Percentiles rank a stretch among this genome's conserved stretches.
phyloP scores from a whole-genome alignment of 2,888 invertebrate genomes.

The Noctua comes region DNA sequence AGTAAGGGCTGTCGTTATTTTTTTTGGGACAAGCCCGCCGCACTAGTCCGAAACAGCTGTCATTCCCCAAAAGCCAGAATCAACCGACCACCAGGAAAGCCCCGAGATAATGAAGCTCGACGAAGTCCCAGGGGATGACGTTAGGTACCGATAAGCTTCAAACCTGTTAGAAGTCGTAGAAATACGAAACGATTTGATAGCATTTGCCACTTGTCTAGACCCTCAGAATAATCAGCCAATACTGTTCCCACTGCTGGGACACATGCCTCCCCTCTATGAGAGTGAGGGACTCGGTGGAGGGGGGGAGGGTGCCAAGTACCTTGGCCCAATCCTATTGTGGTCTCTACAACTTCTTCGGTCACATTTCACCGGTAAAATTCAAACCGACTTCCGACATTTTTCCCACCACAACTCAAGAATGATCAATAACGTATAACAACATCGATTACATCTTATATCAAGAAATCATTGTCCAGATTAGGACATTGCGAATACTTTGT shows the following conservation, averaged over 20 bases:
- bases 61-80: no score
- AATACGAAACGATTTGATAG: not conserved
- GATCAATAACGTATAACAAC: constrained; percentile 50
- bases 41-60: no score
- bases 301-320: not conserved
- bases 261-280: not conserved
- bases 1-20: no score
- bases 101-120: no score
- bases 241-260: not conserved
- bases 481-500: constrained; percentile 62
- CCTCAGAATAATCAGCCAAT: not conserved
- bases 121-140: no score
- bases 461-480: constrained; percentile 55
- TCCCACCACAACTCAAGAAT: constrained; percentile 1
- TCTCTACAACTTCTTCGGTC: not conserved
- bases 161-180: not conserved
- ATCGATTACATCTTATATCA: constrained; percentile 57
- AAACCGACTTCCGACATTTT: constrained; percentile 1
- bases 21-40: no score
- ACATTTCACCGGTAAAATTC: not conserved
- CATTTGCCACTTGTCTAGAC: not conserved
- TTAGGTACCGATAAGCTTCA: not conserved
- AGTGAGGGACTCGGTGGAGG: not conserved
- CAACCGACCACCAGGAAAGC: no score
- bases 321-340: not conserved